Conservation (phyloP, 1,140 invertebrate genomes). For the Diorhabda sublineata region DNA sequence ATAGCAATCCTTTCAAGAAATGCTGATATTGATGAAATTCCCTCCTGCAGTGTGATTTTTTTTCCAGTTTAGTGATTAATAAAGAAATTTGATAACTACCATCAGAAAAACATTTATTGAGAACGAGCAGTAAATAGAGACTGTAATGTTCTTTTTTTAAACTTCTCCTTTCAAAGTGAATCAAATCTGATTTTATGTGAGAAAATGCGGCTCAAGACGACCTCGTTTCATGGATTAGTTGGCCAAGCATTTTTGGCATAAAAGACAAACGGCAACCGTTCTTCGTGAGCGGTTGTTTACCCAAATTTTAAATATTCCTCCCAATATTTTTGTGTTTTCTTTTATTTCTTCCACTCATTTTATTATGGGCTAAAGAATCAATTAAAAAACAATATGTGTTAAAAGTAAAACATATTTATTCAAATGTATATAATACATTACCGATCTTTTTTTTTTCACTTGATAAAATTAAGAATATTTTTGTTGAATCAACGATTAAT, state of each 20-base stretch:
- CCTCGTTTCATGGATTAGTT: slow-evolving; percentile 29
- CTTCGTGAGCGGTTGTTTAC: slow-evolving; percentile 27
- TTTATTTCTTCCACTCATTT: slow-evolving; percentile 24
- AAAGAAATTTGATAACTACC: no score
- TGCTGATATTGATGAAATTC: no score
- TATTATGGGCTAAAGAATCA: slow-evolving; percentile 8
- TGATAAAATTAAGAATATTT: background rate
- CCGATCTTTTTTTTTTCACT: background rate
- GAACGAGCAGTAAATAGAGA: no score
- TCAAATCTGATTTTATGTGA: slow-evolving; percentile 12
- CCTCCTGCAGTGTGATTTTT: no score
- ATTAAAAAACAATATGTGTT: background rate
- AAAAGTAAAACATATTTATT: background rate
- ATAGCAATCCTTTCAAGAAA: no score
- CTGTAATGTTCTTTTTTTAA: no score
- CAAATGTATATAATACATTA: background rate
- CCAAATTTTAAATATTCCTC: slow-evolving; percentile 29
- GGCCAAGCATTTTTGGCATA: slow-evolving; percentile 32
- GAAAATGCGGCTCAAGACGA: slow-evolving; percentile 16
- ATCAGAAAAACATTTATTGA: no score
- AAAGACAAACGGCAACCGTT: slow-evolving; percentile 29
- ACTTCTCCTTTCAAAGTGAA: no score
- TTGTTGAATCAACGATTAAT: background rate
- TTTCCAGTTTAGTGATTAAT: no score
- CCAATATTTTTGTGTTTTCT: slow-evolving; percentile 28